Evolutionary conservation across 2,888 invertebrate species (phyloP).

Genomic region (Cyrtodaria siliqua): DNA sequence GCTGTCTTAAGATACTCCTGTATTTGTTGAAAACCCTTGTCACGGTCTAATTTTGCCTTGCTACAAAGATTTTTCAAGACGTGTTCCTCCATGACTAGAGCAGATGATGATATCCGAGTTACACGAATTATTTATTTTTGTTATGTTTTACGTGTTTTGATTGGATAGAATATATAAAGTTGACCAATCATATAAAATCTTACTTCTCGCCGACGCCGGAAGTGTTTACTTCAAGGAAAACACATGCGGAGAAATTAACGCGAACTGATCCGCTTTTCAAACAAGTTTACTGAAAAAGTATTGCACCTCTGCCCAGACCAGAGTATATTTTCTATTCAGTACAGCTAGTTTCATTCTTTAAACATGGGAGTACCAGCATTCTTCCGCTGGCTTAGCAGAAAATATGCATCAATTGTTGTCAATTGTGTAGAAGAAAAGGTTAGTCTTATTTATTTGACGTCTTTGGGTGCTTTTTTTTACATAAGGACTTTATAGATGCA

Average conservation of each 20-base stretch:
- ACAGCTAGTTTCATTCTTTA: neutral
- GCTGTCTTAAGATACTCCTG: constrained; percentile 56
- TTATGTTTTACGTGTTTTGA: constrained; percentile 18
- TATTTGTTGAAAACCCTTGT: constrained; percentile 80
- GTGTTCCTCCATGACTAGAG: constrained; percentile 74
- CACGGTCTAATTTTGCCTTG: constrained; percentile 84
- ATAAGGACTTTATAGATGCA: no score
- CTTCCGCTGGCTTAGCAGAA: constrained; percentile 98
- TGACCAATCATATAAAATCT: constrained; percentile 4
- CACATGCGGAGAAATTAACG: neutral
- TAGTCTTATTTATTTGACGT: no score
- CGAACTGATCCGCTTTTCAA: neutral
- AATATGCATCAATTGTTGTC: constrained; percentile 98
- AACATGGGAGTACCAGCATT: constrained; percentile 99
- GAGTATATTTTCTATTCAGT: neutral
- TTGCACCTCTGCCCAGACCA: neutral
- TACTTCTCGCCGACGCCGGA: neutral
- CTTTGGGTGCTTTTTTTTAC: no score
- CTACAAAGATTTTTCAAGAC: constrained; percentile 77
- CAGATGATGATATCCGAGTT: neutral
- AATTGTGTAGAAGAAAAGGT: constrained; percentile 97
- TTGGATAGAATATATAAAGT: constrained; percentile 22
- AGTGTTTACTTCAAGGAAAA: constrained; percentile 9
- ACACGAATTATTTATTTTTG: constrained; percentile 1
- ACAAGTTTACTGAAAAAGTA: neutral